A percentile compares a stretch with the other conserved stretches of the same genome.
Conservation (phyloP, 2,888 invertebrate species). For the Plusia festucae region DNA sequence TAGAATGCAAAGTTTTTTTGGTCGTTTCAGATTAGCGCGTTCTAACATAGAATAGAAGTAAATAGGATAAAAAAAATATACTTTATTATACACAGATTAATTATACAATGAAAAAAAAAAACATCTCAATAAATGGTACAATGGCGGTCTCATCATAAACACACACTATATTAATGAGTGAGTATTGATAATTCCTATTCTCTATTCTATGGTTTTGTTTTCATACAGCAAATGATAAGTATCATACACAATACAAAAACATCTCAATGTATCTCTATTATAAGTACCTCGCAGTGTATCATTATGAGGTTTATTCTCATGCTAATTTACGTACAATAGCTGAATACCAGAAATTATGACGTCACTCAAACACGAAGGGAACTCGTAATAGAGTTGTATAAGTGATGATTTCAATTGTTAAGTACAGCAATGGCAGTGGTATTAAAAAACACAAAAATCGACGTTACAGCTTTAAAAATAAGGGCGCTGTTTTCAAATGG, state of each 20-base stretch:
- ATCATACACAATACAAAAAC: background rate
- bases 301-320: slow-evolving; percentile 1
- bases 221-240: background rate
- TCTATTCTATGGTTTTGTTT: background rate
- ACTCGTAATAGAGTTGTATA: background rate
- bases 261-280: slow-evolving; percentile 1
- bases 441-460: background rate
- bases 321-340: background rate
- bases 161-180: no score
- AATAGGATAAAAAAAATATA: no score
- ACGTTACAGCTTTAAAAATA: background rate
- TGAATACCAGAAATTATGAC: background rate
- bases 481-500: background rate
- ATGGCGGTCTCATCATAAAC: no score
- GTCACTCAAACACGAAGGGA: background rate
- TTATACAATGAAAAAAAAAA: no score
- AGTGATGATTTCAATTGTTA: background rate
- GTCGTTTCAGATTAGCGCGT: no score
- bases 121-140: no score
- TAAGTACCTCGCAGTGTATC: background rate
- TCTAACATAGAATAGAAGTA: no score
- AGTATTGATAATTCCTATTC: no score
- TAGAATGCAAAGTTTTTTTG: no score
- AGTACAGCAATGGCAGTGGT: background rate
- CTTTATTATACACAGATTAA: no score